Evolutionary conservation across 2,888 invertebrate genomes (phyloP), one percentile per base, ranked within the genome.

Genomic region (Sicus ferrugineus): DNA sequence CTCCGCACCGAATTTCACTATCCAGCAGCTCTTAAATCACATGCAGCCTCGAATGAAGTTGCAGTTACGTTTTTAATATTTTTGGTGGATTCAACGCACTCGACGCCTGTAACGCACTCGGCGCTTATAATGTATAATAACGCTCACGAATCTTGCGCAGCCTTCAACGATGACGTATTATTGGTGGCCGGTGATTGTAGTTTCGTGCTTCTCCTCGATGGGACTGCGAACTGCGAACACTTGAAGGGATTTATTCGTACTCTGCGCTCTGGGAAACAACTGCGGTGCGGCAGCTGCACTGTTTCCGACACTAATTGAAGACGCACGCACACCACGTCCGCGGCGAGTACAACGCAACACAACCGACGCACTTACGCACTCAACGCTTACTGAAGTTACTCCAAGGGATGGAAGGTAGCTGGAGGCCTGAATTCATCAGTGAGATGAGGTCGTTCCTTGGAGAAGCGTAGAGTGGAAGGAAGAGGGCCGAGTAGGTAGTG

Each of bases 331-430:
- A 38, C 67, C 46, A 38, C 63, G 31, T 16, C 61, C 42, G 31
- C 62, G 30, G 61, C 16, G 46, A 67, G 59, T 21, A 19, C 9
- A 14, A 59, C 54, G 61, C 42, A 69, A 69, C 62, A 58, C 73
- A 73, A 73, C 74, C 73, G 69, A 70, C 67, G 63, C 67, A 73
- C 68, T 59, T 67, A 73, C 73, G 71, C 69, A 71, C 73, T 73
- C 69, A 67, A 58, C 54, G 64, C 31, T 68, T 64, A 74, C 74
- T 74, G 59, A 70, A 71, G 67, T 48, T 59, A 64, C 56, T 70
- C 63, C 19, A 68, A 58, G 67, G 67, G 56, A 67, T 64, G 61
- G 48, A 58, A 67, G 59, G 70, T 68, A 59, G 70, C 54, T 68
- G 62, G 59, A 52, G 48, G 59, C 9, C 56, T 46, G 2, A 69